Percentiles rank a stretch among this genome's conserved stretches.
Evolutionary conservation across 64 coral and sea anemone species (phyloP).

Genomic region (Stichodactyla helianthus): DNA sequence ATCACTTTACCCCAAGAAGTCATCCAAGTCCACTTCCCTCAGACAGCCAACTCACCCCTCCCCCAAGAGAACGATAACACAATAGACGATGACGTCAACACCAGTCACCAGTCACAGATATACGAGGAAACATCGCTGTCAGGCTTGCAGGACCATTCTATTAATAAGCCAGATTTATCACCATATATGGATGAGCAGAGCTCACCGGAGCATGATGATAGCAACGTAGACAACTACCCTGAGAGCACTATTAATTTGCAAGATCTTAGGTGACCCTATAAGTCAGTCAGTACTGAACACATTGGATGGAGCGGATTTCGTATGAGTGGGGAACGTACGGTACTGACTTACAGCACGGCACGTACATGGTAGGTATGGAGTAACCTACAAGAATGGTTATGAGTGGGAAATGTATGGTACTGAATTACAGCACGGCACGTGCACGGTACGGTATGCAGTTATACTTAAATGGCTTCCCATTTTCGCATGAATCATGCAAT

Average conservation of each 20-base stretch:
- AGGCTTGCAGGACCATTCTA: not conserved
- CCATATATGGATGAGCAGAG: conserved; percentile 48
- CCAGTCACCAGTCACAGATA: not conserved
- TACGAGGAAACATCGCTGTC: not conserved
- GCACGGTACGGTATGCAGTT: no score
- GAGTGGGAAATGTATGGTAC: no score
- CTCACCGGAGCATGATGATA: conserved; percentile 46
- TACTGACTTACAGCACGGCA: no score
- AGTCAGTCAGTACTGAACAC: no score
- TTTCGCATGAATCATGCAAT: no score
- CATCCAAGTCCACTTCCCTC: conserved; percentile 24
- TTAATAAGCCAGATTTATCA: conserved; percentile 12
- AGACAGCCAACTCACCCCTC: not conserved
- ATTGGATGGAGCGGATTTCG: no score
- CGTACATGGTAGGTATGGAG: no score
- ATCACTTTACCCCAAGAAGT: conserved; percentile 46
- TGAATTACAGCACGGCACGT: no score
- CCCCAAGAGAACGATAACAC: not conserved
- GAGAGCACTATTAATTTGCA: conserved; percentile 68
- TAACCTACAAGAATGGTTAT: no score
- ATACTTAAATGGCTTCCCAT: no score
- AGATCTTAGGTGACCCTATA: conserved; percentile 35
- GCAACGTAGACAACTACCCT: conserved; percentile 38
- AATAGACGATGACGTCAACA: not conserved
- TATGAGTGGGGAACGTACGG: no score